Evolutionary conservation across 2,888 invertebrate genomes (phyloP).

Genomic region (Podabrus alpinus): DNA sequence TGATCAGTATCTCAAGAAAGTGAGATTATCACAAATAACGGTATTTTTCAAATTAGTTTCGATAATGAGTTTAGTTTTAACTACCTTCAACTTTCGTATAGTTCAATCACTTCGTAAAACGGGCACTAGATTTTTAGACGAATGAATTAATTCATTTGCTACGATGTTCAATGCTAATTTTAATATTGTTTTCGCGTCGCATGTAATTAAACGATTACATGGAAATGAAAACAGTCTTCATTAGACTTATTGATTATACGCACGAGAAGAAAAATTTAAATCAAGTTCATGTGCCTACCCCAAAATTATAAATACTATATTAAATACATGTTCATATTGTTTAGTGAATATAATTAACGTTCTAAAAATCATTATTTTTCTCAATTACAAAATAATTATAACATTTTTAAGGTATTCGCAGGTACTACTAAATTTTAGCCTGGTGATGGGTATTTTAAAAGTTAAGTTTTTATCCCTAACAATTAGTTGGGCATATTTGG

Average conservation of each 20-base stretch:
- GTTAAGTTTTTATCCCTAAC: too few species aligned
- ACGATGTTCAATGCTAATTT: constrained; percentile 6
- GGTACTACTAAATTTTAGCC: too few species aligned
- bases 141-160: background rate
- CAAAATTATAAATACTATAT: background rate
- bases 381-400: too few species aligned
- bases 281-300: background rate
- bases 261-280: background rate
- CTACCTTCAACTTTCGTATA: background rate
- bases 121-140: background rate
- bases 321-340: too few species aligned
- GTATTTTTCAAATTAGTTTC: background rate
- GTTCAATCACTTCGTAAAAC: background rate
- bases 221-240: background rate
- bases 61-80: background rate
- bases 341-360: too few species aligned
- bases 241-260: background rate
- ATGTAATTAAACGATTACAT: background rate
- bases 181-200: constrained; percentile 9
- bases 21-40: constrained; percentile 3
- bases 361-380: too few species aligned
- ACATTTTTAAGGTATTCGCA: too few species aligned
- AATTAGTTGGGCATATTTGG: too few species aligned
- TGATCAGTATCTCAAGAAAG: constrained; percentile 23
- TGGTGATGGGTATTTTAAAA: too few species aligned